Evolutionary conservation across 2,888 invertebrate genomes (phyloP), one percentile per base, ranked within the genome.

Genomic region (Heliconius ismenius): DNA sequence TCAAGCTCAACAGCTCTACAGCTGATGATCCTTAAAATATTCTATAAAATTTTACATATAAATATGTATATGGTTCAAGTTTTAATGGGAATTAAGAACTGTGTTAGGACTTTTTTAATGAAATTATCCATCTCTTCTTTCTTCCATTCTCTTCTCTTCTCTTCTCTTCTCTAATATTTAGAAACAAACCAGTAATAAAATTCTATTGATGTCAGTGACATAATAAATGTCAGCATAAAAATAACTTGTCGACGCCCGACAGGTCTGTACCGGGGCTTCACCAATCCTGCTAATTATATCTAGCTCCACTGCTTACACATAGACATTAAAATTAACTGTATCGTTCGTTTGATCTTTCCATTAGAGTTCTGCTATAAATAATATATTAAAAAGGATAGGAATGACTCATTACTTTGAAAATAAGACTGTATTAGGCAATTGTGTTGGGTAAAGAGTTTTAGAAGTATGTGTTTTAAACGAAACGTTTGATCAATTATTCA

Each of bases 281-380:
- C 90, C 88, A 86, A 90, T 89, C 86, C 85, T 88, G 92, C 92
- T 92, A 93, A 93, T 93, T 93, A 93, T 94, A 93, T 90, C 91
- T 89, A 91, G 88, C 91, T 86, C 87, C 86, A 84, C 86, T 89
- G 87, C 87, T 89, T 90, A 91, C 92, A 92, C 89, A 84, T 90
- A 90, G 92, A 92, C 93, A 93, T 93, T 92, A 93, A 94, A 93
- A 93, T 93, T 92, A 93, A 93, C 92, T 91, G 88, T 89, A 86
- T 87, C 86, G 84, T 85, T 86, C 92, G 89, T 94, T 93, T 94
- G 93, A 94, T 94, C 93, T 94, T 93, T 93, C 92, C 93, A 93
- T 93, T 93, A 93, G 90, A 87, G 87, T 88, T 88, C 83, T 83
- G 84, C 91, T 92, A 90, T 92, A 92, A 91, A 93, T 92, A 92